phyloP scores from a whole-genome alignment of 2,113 vertebrate genomes.

The Nannobrachium achirus region DNA sequence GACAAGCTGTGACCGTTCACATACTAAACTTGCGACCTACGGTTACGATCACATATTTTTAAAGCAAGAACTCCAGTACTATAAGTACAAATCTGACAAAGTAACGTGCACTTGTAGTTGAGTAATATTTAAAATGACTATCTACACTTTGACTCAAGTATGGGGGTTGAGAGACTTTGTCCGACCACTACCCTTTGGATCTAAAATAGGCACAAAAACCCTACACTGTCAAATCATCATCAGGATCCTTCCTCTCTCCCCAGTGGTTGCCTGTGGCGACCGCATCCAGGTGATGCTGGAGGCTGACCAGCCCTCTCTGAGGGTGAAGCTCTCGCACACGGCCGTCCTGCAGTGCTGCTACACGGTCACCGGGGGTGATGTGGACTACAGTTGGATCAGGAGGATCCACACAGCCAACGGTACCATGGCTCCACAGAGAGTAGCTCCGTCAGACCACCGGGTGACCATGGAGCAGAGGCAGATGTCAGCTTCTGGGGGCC shows the following conservation, averaged over 20 bases:
- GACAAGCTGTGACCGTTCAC: too few relatives aligned
- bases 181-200: too few relatives aligned
- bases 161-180: too few relatives aligned
- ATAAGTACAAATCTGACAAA: too few relatives aligned
- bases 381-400: not conserved
- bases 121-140: too few relatives aligned
- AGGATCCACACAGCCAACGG: accelerated
- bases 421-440: accelerated
- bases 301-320: conserved; percentile 42
- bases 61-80: too few relatives aligned
- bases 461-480: not conserved
- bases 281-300: not conserved
- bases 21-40: too few relatives aligned
- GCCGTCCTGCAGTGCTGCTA: conserved; percentile 67
- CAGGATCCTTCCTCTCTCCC: conserved; percentile 16
- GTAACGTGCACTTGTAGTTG: too few relatives aligned
- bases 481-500: not conserved
- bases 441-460: not conserved
- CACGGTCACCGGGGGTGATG: accelerated
- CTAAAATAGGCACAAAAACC: too few relatives aligned
- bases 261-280: conserved; percentile 35
- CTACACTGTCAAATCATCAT: too few relatives aligned
- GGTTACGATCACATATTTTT: too few relatives aligned
- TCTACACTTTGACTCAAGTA: too few relatives aligned
- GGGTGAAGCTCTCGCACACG: accelerated